Evolutionary conservation across 2,888 invertebrate genomes (phyloP), one percentile per base, ranked within the genome.

Genomic region (Tiphia femorata): DNA sequence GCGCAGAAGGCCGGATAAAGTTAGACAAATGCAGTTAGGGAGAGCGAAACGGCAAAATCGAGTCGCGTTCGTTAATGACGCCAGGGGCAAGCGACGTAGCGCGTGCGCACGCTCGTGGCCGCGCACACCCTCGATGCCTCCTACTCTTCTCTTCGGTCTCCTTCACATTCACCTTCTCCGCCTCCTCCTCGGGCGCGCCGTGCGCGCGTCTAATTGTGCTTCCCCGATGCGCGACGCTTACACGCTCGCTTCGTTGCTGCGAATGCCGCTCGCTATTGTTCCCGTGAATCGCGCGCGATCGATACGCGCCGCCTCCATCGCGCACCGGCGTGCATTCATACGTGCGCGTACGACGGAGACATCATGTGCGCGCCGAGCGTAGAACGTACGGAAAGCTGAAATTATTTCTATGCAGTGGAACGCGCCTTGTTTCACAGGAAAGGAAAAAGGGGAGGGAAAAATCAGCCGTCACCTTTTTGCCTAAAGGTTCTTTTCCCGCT

Each of bases 171-270:
- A 8, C 10, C 30, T 16, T 19, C 19, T 12, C 16, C 14, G 7
- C 17, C 43, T 30, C n/a, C 30, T 44, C 19, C 43, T 44, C 27
- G 43, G n/a, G 35, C 17, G 30, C 29, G 40, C 25, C 49, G 40
- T 29, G 49, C 49, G n/a, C n/a, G n/a, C n/a, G n/a, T n/a, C 49
- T 49, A 49, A 49, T 49, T 49, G 49, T 49, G 40, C 49, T 40
- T 41, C 20, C n/a, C 29, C 40, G 49, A 49, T 49, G 49, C 29
- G 40, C 29, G 20, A 12, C 20, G n/a, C 12, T n/a, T 33, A 25
- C 23, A 29, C 12, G 30, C 29, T 14, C 21, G 33, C 23, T 12
- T 35, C 35, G 30, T 47, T 21, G 30, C 27, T 25, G 2, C 7
- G n/a, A n/a, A 6, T 19, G 38, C 10, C 46, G 23, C 16, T 16